Conservation (phyloP, 2,113 vertebrate species). For the Cranoglanis bouderius region DNA sequence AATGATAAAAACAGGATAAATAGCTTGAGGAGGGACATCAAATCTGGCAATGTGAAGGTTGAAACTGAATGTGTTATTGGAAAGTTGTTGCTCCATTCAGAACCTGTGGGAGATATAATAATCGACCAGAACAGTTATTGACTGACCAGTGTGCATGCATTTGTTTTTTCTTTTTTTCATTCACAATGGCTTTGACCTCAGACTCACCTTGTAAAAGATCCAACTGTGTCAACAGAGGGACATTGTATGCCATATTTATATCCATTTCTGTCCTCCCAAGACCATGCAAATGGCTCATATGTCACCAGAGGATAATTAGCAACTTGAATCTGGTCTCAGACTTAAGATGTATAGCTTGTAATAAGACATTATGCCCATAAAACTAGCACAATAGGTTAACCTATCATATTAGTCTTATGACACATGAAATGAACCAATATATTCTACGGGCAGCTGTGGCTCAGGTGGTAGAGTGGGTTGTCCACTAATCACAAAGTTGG, state of each 20-base stretch:
- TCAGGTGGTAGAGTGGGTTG: too few relatives aligned
- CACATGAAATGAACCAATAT: too few relatives aligned
- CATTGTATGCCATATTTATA: not conserved
- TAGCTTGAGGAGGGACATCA: slow-evolving; percentile 63
- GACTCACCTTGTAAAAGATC: not conserved
- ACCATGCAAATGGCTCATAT: not conserved
- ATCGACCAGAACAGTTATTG: not conserved
- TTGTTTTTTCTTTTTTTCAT: not conserved
- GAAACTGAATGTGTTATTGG: slow-evolving; percentile 63
- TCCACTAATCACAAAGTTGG: too few relatives aligned
- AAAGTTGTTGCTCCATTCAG: slow-evolving; percentile 31
- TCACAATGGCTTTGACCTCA: not conserved
- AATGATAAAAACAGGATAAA: slow-evolving; percentile 58
- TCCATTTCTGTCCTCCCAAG: not conserved
- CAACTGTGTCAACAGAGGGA: not conserved
- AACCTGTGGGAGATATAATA: not conserved
- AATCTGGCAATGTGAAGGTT: slow-evolving; percentile 54
- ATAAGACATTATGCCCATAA: too few relatives aligned
- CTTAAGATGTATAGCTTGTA: not conserved
- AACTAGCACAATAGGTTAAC: too few relatives aligned
- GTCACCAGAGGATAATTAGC: not conserved
- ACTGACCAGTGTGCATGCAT: not conserved
- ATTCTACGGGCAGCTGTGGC: too few relatives aligned
- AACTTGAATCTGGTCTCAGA: not conserved
- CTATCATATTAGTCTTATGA: too few relatives aligned